phyloP scores from a whole-genome alignment of 2,888 invertebrate genomes.

The Tribolium freemani region DNA sequence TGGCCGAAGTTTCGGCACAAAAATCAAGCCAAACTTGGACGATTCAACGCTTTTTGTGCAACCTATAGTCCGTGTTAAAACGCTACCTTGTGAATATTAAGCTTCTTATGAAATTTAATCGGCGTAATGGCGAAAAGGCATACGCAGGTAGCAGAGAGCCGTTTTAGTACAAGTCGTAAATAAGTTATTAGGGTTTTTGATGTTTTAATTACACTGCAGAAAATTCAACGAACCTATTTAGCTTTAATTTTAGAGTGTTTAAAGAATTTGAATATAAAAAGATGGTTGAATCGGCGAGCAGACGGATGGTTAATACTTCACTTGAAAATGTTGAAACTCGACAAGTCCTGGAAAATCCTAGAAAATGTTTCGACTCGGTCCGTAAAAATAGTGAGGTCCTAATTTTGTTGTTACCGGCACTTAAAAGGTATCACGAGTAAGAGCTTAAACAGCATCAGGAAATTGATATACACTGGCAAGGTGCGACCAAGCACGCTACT shows the following conservation, averaged over 20 bases:
- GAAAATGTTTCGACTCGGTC: neutral
- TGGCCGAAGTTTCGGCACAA: constrained; percentile 25
- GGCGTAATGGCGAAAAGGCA: constrained; percentile 31
- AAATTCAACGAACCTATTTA: constrained; percentile 14
- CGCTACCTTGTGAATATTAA: constrained; percentile 25
- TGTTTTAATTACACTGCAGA: constrained; percentile 36
- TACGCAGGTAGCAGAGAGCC: constrained; percentile 9
- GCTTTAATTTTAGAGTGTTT: constrained; percentile 18
- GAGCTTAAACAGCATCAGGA: constrained; percentile 29
- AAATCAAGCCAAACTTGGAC: constrained; percentile 3
- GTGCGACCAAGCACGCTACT: constrained; percentile 40
- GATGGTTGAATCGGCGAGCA: neutral
- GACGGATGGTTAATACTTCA: neutral
- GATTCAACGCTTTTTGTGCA: neutral
- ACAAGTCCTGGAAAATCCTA: no score
- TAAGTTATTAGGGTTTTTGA: constrained; percentile 40
- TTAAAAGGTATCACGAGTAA: constrained; percentile 30
- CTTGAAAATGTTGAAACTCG: no score
- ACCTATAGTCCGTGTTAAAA: constrained; percentile 3
- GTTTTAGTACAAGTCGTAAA: constrained; percentile 28
- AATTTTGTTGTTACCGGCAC: constrained; percentile 25
- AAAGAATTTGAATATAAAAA: constrained; percentile 24
- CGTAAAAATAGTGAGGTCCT: neutral
- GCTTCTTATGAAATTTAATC: constrained; percentile 38
- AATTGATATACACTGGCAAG: constrained; percentile 37